phyloP scores from a whole-genome alignment of 2,888 invertebrate species.

The Dryobota labecula region DNA sequence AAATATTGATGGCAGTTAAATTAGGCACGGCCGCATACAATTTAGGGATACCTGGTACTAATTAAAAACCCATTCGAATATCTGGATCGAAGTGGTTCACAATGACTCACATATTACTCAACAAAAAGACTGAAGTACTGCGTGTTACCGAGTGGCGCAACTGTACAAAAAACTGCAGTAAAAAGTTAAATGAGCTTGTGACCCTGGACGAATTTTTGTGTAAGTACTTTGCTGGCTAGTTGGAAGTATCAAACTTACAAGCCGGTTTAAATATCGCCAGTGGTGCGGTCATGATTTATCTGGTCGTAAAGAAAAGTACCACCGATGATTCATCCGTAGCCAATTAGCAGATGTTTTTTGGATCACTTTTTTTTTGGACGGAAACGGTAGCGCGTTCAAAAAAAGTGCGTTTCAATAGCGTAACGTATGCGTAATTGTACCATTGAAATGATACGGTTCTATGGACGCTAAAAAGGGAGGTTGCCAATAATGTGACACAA shows the following conservation, averaged over 20 bases:
- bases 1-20: constrained; percentile 22
- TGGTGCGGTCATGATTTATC: constrained; percentile 44
- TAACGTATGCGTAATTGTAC: constrained; percentile 2
- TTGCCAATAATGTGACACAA: background rate
- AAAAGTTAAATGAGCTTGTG: constrained; percentile 74
- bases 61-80: constrained; percentile 49
- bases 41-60: constrained; percentile 29
- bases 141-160: constrained; percentile 61
- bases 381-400: constrained; percentile 10
- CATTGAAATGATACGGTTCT: constrained; percentile 6
- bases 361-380: constrained; percentile 32
- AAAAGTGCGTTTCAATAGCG: constrained; percentile 24
- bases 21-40: constrained; percentile 7
- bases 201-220: constrained; percentile 64
- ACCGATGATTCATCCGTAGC: constrained; percentile 50
- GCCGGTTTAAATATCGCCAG: constrained; percentile 42
- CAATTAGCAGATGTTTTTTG: constrained; percentile 49
- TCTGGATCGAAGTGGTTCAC: constrained; percentile 39
- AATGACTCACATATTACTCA: constrained; percentile 61
- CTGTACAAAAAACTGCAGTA: constrained; percentile 71
- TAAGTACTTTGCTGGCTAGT: constrained; percentile 25
- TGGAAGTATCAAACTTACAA: constrained; percentile 32
- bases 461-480: background rate
- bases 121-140: constrained; percentile 61
- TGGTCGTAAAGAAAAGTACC: constrained; percentile 51